These are phyloP conservation scores for Ptilodon capucinus DNA, from an alignment of 2,888 invertebrate genomes.

Conservation along the genomic window DNA sequence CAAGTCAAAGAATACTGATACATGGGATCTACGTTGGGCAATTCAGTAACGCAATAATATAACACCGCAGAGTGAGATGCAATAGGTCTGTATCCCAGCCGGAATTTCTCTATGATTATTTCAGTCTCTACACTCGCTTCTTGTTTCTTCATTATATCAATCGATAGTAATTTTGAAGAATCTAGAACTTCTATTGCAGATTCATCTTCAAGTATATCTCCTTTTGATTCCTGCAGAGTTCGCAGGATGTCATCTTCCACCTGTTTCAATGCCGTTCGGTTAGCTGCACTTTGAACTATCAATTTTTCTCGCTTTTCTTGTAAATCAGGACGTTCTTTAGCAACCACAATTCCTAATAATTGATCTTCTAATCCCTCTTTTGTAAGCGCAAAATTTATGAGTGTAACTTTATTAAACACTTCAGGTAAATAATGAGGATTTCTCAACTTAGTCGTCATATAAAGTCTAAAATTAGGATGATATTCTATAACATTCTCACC, in stretches of 20 bases:
- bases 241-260: slow-evolving; percentile 94
- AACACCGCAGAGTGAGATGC: slow-evolving; percentile 90
- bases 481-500: slow-evolving; percentile 91
- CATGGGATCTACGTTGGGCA: slow-evolving; percentile 94
- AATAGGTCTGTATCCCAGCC: slow-evolving; percentile 88
- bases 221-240: slow-evolving; percentile 91
- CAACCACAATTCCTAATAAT: slow-evolving; percentile 91
- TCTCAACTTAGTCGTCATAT: slow-evolving; percentile 91
- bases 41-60: slow-evolving; percentile 91
- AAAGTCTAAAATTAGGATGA: slow-evolving; percentile 88
- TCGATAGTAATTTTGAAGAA: slow-evolving; percentile 91
- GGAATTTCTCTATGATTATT: slow-evolving; percentile 88
- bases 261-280: slow-evolving; percentile 90
- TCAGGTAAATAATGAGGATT: slow-evolving; percentile 94
- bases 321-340: slow-evolving; percentile 92
- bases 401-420: slow-evolving; percentile 90
- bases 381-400: slow-evolving; percentile 92
- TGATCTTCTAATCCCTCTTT: slow-evolving; percentile 93
- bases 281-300: slow-evolving; percentile 90
- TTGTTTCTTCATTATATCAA: slow-evolving; percentile 92
- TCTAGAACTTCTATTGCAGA: slow-evolving; percentile 93
- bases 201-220: slow-evolving; percentile 96
- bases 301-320: slow-evolving; percentile 91
- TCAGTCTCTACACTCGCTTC: slow-evolving; percentile 90
- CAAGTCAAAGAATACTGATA: slow-evolving; percentile 93